Evolutionary conservation across 2,797 vertebrate species (phyloP).

Genomic region (Mormyrus hasselquistii): DNA sequence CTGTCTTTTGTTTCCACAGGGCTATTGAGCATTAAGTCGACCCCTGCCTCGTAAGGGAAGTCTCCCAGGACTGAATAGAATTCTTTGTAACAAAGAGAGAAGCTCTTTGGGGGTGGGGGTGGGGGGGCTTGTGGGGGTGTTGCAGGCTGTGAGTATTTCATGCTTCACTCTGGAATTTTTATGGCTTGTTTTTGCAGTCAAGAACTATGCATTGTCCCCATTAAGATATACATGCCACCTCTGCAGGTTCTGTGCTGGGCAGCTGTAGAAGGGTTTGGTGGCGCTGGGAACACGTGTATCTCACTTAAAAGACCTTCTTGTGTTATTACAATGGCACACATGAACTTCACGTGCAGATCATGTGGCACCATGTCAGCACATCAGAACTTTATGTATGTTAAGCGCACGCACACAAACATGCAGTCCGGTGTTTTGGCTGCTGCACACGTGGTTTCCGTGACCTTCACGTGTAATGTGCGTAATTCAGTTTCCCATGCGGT

Average conservation of each 20-base stretch:
- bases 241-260: background rate
- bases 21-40: conserved; percentile 73
- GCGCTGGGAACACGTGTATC: background rate
- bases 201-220: conserved; percentile 45
- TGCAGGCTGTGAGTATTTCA: conserved; percentile 46
- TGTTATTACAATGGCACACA: background rate
- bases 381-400: background rate
- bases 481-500: background rate
- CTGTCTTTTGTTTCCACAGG: conserved; percentile 79
- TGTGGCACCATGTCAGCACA: too few relatives aligned
- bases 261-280: background rate
- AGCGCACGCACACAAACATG: background rate
- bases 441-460: background rate
- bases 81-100: conserved; percentile 70
- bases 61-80: conserved; percentile 72
- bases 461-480: background rate
- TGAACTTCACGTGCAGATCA: background rate
- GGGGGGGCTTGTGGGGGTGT: conserved; percentile 23
- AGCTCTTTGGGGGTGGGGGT: conserved; percentile 47
- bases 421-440: background rate
- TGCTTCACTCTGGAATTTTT: conserved; percentile 67
- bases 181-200: conserved; percentile 64
- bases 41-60: conserved; percentile 66
- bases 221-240: conserved; percentile 37
- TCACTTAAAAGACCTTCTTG: background rate